Conservation (phyloP, 2,797 vertebrate genomes). For the Gallinago nigripennis region DNA sequence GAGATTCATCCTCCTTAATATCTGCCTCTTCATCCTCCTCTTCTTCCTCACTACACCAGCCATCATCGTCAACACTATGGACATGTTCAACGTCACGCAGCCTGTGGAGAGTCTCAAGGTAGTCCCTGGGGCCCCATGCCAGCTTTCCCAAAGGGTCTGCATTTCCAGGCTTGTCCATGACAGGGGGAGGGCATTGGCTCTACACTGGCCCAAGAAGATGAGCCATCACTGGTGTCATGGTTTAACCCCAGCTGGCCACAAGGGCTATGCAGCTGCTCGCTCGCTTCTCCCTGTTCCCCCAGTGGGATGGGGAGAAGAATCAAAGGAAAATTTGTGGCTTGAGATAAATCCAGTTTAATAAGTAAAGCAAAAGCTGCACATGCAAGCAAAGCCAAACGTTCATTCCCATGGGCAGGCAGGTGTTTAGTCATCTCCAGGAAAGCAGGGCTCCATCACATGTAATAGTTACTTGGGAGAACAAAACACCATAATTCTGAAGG, state of each 20-base stretch:
- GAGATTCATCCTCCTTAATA: constrained; percentile 90
- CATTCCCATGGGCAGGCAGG: neutral
- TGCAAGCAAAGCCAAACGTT: neutral
- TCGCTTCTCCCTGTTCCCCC: neutral
- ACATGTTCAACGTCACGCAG: constrained; percentile 95
- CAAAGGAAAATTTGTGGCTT: neutral
- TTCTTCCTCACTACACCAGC: constrained; percentile 98
- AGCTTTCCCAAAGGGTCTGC: neutral
- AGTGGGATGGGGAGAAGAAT: neutral
- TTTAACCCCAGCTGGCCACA: neutral
- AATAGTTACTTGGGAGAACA: neutral
- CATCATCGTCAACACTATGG: constrained; percentile 97
- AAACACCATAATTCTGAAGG: neutral
- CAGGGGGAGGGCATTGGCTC: neutral
- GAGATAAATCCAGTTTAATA: neutral
- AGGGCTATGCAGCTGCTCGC: neutral
- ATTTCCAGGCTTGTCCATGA: neutral
- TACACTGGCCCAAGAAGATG: accelerated
- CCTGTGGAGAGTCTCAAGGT: constrained; percentile 94
- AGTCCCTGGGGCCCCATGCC: neutral
- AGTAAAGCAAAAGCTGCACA: neutral
- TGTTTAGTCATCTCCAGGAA: neutral
- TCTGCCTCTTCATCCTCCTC: constrained; percentile 92
- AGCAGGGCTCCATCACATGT: neutral
- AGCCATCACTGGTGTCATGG: neutral